phyloP scores from a whole-genome alignment of 2,888 invertebrate genomes.

The Hyposoter dolosus region DNA sequence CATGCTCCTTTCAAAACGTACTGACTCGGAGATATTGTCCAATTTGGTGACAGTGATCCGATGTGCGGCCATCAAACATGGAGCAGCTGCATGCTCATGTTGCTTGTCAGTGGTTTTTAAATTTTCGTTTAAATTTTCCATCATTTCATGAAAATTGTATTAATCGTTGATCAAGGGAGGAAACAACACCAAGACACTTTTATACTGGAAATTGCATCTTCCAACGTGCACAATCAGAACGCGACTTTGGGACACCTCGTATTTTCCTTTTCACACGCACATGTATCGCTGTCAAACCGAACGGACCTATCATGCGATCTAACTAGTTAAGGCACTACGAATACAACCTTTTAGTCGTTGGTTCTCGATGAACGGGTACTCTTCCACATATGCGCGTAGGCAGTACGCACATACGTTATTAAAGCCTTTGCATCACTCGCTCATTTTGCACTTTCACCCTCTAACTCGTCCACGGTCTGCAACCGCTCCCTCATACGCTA shows the following conservation, averaged over 20 bases:
- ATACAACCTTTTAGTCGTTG: constrained; percentile 8
- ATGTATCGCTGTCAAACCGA: not conserved
- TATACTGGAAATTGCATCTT: not conserved
- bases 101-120: not conserved
- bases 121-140: not conserved
- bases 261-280: not conserved
- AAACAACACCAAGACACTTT: not conserved
- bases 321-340: not conserved
- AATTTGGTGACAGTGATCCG: not conserved
- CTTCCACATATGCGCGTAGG: constrained; percentile 2
- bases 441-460: constrained; percentile 56
- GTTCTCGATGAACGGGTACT: not conserved
- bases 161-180: not conserved
- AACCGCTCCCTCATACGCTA: constrained; percentile 53
- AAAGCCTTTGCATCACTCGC: constrained; percentile 42
- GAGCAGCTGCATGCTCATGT: not conserved
- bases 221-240: not conserved
- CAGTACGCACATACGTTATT: not conserved
- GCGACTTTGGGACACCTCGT: not conserved
- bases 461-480: constrained; percentile 48
- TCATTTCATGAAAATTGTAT: not conserved
- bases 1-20: not conserved
- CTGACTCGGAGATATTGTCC: not conserved
- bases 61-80: not conserved
- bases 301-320: constrained; percentile 10